Percentiles rank a stretch among this genome's conserved stretches.
Conservation (phyloP, 1,140 invertebrate genomes). For the Paracyclopina nana region DNA sequence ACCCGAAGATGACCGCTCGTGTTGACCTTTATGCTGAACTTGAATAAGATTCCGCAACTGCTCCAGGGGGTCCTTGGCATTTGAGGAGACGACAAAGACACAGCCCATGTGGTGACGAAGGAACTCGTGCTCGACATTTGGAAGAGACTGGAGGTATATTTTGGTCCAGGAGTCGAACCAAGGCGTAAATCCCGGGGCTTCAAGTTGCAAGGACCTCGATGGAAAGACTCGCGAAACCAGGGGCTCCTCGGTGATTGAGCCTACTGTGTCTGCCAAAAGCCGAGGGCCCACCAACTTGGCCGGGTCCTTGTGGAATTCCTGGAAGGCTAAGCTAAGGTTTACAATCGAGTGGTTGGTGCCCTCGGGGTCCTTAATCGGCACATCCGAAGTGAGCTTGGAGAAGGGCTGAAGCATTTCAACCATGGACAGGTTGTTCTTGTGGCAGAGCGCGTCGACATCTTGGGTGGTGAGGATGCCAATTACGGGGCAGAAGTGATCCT, state of each 20-base stretch:
- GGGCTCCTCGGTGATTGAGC: neutral
- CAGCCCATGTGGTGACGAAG: constrained; percentile 1
- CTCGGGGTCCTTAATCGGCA: constrained; percentile 11
- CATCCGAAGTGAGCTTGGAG: neutral
- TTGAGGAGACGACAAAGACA: constrained; percentile 4
- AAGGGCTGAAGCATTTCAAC: constrained; percentile 14
- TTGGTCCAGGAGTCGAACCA: constrained; percentile 13
- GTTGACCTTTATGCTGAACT: neutral
- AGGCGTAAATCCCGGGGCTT: constrained; percentile 10
- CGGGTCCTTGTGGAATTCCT: constrained; percentile 11
- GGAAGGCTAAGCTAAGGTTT: neutral
- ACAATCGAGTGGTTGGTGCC: constrained; percentile 2
- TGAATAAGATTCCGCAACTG: neutral
- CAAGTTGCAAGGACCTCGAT: neutral
- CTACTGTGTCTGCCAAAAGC: neutral
- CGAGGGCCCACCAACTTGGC: neutral
- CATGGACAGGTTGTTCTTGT: constrained; percentile 1
- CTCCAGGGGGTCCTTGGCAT: neutral
- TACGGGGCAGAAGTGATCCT: constrained; percentile 9
- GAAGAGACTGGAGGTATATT: constrained; percentile 8
- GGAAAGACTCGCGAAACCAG: neutral
- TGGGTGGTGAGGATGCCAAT: constrained; percentile 3
- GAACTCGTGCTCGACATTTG: constrained; percentile 10
- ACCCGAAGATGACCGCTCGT: neutral
- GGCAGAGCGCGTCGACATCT: neutral